These are phyloP conservation scores for Thalassarche chlororhynchos DNA, from an alignment of 2,113 vertebrate species.

Conservation along the genomic window DNA sequence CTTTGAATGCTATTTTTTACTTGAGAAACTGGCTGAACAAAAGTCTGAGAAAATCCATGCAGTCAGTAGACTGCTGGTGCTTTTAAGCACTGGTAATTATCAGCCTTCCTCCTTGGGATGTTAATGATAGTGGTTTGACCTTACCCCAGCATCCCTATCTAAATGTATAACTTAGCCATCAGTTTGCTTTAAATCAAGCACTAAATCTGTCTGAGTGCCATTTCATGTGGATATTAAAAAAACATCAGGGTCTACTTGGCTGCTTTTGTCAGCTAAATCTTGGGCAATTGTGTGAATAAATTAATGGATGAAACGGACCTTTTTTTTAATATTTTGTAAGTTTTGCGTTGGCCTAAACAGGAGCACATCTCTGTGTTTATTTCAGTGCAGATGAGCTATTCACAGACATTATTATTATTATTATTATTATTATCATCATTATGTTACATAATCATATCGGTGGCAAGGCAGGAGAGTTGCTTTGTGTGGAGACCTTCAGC, in stretches of 20 bases:
- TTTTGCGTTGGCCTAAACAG: neutral
- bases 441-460: neutral
- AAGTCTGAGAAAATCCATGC: constrained; percentile 59
- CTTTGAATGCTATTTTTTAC: constrained; percentile 59
- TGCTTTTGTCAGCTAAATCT: constrained; percentile 44
- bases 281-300: constrained; percentile 15
- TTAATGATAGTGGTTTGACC: constrained; percentile 67
- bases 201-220: constrained; percentile 27
- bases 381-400: neutral
- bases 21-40: constrained; percentile 50
- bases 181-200: constrained; percentile 53
- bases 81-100: constrained; percentile 61
- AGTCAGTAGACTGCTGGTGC: constrained; percentile 34
- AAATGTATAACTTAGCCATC: constrained; percentile 55
- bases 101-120: constrained; percentile 57
- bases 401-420: neutral
- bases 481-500: neutral
- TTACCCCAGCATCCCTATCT: constrained; percentile 50
- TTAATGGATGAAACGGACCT: neutral
- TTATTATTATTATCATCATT: no score
- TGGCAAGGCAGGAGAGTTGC: neutral
- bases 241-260: constrained; percentile 10
- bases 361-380: neutral
- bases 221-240: constrained; percentile 54
- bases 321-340: neutral